Evolutionary conservation across 2,888 invertebrate species (phyloP), one percentile per base, ranked within the genome.

Genomic region (Heliothis peltigera): DNA sequence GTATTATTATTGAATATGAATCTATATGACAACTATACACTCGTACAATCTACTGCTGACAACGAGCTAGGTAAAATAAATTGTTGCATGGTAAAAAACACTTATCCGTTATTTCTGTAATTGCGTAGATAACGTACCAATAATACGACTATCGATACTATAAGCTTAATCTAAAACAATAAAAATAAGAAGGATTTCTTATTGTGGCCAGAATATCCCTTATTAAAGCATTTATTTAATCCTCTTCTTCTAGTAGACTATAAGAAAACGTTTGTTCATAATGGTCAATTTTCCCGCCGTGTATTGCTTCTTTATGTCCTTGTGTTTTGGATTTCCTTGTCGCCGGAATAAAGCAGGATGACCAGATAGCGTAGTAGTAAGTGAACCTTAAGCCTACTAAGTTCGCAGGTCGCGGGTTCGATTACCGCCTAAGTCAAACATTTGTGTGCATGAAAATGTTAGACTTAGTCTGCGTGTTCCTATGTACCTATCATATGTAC

Each of bases 311-410:
- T 76, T 68, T 68, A 65, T 69, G 63, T 42, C 64, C 64, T 65
- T 60, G 73, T 75, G 69, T 70, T 69, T 72, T 69, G 74, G 71
- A 69, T 59, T 75, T 76, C 76, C 69, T 60, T 75, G 82, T 80
- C 79, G 72, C 71, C 64, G 66, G 84, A 86, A 88, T 87, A 89
- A 89, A 90, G 88, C n/a, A n/a, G n/a, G n/a, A n/a, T n/a, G n/a
- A n/a, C n/a, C n/a, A n/a, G n/a, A n/a, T n/a, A n/a, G n/a, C n/a
- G n/a, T n/a, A n/a, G n/a, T n/a, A n/a, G n/a, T n/a, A n/a, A n/a
- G n/a, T n/a, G n/a, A n/a, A n/a, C n/a, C n/a, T n/a, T n/a, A n/a
- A n/a, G n/a, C n/a, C n/a, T n/a, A n/a, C n/a, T n/a, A n/a, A n/a
- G n/a, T n/a, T n/a, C n/a, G n/a, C n/a, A n/a, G n/a, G n/a, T n/a